phyloP scores from a whole-genome alignment of 2,888 invertebrate genomes.

The Pinctada fucata region DNA sequence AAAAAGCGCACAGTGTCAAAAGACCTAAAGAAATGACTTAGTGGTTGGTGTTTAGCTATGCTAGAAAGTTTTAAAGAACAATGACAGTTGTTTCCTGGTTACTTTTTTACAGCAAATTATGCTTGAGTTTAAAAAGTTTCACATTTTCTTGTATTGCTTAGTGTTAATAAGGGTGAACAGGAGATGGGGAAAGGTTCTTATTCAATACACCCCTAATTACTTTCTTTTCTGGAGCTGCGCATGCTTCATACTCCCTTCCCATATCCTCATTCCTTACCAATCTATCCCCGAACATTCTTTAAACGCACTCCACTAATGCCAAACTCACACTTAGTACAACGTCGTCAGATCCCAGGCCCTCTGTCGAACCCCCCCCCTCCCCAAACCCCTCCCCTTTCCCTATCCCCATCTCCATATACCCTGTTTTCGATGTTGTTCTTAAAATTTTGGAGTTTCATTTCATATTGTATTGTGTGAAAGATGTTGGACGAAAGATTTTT shows the following conservation, averaged over 20 bases:
- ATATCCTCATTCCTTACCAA: not conserved
- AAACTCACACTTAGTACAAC: not conserved
- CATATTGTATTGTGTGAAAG: not conserved
- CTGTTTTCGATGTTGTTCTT: rapidly evolving
- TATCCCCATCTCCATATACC: not conserved
- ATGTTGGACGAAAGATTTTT: not conserved
- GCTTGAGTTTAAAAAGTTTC: not conserved
- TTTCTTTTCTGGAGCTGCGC: not conserved
- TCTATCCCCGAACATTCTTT: not conserved
- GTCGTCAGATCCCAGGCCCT: not conserved
- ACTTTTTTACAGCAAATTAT: not conserved
- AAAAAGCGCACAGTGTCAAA: not conserved
- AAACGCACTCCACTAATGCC: too few relatives aligned
- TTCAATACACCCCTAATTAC: not conserved
- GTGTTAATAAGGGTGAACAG: not conserved
- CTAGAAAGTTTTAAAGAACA: not conserved
- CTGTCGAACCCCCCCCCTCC: not conserved
- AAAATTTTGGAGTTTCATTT: not conserved
- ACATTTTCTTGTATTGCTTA: not conserved
- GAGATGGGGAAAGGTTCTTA: not conserved
- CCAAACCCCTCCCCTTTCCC: not conserved
- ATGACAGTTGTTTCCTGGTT: not conserved
- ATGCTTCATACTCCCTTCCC: not conserved
- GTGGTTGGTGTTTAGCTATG: too few relatives aligned
- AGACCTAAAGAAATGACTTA: not conserved